Evolutionary conservation across 2,888 invertebrate genomes (phyloP), one percentile per base, ranked within the genome.

Genomic region (Tuta absoluta): DNA sequence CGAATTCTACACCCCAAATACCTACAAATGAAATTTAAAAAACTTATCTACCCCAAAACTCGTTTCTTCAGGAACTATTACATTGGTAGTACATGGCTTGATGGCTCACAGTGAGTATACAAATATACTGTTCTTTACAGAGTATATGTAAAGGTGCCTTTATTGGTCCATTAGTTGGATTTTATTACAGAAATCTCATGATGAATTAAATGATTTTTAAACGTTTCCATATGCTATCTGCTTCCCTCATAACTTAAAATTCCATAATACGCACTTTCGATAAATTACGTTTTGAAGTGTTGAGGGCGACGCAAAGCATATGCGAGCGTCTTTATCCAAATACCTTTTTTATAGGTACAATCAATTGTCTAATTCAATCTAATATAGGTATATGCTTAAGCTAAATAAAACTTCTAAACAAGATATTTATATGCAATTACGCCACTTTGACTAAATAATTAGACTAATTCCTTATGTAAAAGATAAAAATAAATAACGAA

Each of bases 371-470:
- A 87, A 86, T 85, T 83, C 84, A 85, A 85, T 87, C 87, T 86
- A 87, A 84, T 82, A 79, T 81, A 84, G 82, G 78, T 81, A 86
- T 83, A 85, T 86, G 86, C 89, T 91, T 90, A 90, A 79, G 81
- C 88, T 90, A 88, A 87, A 90, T 88, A 89, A 89, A 89, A 82
- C 84, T 77, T 88, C 87, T 89, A 89, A 89, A 89, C 85, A 85
- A 87, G 85, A 84, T 91, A 91, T 91, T 89, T 91, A 91, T 91
- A 89, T 91, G 91, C 91, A 91, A 76, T 84, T 82, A 86, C 80
- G 79, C 81, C 87, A 86, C 86, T 87, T 86, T 85, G 87, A 88
- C 88, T 89, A 89, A 89, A 87, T 84, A 87, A 87, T 87, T 89
- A 89, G 78, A 85, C 87, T 89, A 89, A 86, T 83, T 82, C 84